These are phyloP conservation scores for Carabus problematicus DNA, from an alignment of 2,888 invertebrate genomes.

Conservation along the genomic window DNA sequence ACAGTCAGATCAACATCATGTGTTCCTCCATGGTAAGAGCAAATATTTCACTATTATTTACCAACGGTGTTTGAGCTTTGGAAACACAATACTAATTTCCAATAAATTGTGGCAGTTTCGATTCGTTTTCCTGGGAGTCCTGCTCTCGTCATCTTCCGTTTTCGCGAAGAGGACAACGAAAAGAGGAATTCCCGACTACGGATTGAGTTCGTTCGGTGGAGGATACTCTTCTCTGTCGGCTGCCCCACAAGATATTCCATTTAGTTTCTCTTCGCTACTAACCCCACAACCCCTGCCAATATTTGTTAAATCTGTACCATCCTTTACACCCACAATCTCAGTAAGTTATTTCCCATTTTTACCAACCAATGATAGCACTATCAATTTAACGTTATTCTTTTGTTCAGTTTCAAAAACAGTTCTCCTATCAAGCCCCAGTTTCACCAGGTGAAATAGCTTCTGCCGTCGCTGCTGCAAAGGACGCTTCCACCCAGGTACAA, in stretches of 20 bases:
- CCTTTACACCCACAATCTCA: slow-evolving; percentile 4
- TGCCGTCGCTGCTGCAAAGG: slow-evolving; percentile 76
- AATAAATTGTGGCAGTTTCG: background rate
- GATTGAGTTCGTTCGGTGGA: slow-evolving; percentile 25
- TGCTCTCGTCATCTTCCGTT: slow-evolving; percentile 10
- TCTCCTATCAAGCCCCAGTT: slow-evolving; percentile 50
- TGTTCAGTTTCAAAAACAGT: slow-evolving; percentile 26
- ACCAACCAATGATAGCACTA: background rate
- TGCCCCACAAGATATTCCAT: slow-evolving; percentile 16
- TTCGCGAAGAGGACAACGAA: slow-evolving; percentile 19
- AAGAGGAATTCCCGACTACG: slow-evolving; percentile 25
- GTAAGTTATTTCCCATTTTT: slow-evolving; percentile 15
- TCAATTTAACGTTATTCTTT: slow-evolving; percentile 9
- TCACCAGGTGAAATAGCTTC: slow-evolving; percentile 74
- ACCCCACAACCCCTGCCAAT: slow-evolving; percentile 22
- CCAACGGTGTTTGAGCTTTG: background rate
- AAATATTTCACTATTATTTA: slow-evolving; percentile 9
- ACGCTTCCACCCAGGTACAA: slow-evolving; percentile 74
- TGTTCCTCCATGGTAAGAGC: slow-evolving; percentile 18
- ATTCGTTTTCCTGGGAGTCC: slow-evolving; percentile 17
- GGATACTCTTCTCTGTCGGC: slow-evolving; percentile 8
- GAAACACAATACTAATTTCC: background rate
- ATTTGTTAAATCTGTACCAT: slow-evolving; percentile 16
- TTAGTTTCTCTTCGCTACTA: background rate
- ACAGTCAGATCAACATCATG: slow-evolving; percentile 11